Evolutionary conservation across 2,113 vertebrate species (phyloP), one percentile per base, ranked within the genome.

Genomic region (Leptobrachium ailaonicum): DNA sequence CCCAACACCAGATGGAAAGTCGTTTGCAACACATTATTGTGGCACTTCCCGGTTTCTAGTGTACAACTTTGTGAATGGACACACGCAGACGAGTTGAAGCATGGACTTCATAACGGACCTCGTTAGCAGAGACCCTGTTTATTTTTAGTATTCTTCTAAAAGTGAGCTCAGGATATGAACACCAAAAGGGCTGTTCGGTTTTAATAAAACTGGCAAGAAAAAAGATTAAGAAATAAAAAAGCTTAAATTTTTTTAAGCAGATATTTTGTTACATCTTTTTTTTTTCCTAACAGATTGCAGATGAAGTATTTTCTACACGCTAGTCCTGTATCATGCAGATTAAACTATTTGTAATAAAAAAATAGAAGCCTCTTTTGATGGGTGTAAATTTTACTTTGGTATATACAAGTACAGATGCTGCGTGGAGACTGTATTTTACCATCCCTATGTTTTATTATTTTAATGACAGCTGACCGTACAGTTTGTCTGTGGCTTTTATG

Each of bases 1-100:
- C 87, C 98, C 98, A 4, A 98, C 98, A 20, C 97, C 98, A 0
- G 98, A 99, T 70, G 98, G 98, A 47, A 99, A 99, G 82, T 94
- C 98, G 77, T 99, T 99, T 82, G 98, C 96, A 75, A 97, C 96
- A 0, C 93, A 94, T 79, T 99, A 99, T 87, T 99, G 96, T 85
- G 94, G 95, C 87, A 99, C 97, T 8, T 94, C 96, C 75, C 96
- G 94, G 87, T 99, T 99, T 93, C 92, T 99, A 89, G 96, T 99
- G 40, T 99, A 99, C 90, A 99, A 99, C 88, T 99, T 99, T 92
- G 93, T 99, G 86, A 98, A 94, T 1, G 94, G 95, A 78, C 92
- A 92, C 73, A 89, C 91, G 78, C 85, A 86, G 44, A 40, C 11
- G 32, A 62, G 53, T 40, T 75, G 32, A 75, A 75, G 42, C 12